phyloP scores from a whole-genome alignment of 2,888 invertebrate genomes.

The Drosophila longiperda region DNA sequence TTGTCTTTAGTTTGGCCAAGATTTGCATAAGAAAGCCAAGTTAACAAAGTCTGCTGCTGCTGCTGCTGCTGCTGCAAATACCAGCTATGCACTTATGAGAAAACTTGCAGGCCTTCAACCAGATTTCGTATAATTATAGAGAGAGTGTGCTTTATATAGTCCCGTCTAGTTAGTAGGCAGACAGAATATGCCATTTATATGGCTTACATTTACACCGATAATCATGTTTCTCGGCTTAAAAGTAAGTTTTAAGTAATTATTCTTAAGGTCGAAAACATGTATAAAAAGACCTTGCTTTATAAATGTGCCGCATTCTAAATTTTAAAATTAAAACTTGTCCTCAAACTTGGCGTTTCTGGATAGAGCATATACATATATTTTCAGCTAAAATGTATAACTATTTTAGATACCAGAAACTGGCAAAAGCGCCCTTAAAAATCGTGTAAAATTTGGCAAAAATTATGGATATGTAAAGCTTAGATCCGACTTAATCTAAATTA shows the following conservation, averaged over 20 bases:
- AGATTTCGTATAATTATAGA: background rate
- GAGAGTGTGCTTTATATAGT: background rate
- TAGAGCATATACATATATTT: background rate
- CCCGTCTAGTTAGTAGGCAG: background rate
- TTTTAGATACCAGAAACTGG: background rate
- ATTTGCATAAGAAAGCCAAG: conserved; percentile 51
- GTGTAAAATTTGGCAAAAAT: background rate
- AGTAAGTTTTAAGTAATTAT: background rate
- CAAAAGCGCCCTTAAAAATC: background rate
- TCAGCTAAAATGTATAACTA: background rate
- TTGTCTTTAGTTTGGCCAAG: conserved; percentile 15
- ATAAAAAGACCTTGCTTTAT: background rate
- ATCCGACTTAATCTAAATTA: background rate
- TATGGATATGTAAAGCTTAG: background rate
- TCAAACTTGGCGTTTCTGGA: too few relatives aligned
- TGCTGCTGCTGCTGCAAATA: conserved; percentile 8
- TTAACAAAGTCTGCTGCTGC: conserved; percentile 23
- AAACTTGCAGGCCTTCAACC: conserved; percentile 1
- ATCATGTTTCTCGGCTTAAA: background rate
- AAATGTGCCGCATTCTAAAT: background rate
- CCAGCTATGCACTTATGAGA: conserved; percentile 7
- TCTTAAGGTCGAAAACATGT: background rate
- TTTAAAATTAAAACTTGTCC: background rate
- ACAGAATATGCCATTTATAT: background rate
- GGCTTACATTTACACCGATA: background rate